Conservation (phyloP, 1,140 invertebrate genomes). For the Rhyzopertha dominica region DNA sequence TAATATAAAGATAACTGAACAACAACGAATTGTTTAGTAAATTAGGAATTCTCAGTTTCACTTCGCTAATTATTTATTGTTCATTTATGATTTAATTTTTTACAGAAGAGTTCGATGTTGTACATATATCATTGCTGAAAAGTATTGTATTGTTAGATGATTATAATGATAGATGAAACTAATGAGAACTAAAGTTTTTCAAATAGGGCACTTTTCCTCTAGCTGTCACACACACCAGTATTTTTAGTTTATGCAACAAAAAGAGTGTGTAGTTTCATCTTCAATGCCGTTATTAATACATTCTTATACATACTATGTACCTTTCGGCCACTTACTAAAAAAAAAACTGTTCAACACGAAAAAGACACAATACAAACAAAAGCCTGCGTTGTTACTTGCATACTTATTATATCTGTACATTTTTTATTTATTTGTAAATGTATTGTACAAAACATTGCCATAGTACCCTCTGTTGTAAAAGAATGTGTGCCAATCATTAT, state of each 20-base stretch:
- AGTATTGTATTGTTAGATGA: constrained; percentile 31
- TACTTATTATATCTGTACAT: no score
- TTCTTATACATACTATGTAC: no score
- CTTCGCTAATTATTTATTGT: constrained; percentile 31
- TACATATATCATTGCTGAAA: constrained; percentile 34
- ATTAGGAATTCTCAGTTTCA: constrained; percentile 20
- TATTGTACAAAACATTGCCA: constrained; percentile 39
- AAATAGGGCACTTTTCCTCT: constrained; percentile 30
- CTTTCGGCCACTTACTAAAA: no score
- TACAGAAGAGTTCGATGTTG: constrained; percentile 36
- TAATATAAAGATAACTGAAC: background rate
- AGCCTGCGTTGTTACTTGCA: no score
- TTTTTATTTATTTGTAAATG: no score
- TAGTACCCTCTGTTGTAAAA: constrained; percentile 40
- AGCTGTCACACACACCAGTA: constrained; percentile 34
- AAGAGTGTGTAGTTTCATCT: no score
- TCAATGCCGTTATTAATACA: no score
- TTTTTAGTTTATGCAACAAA: constrained; percentile 19
- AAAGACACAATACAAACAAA: no score
- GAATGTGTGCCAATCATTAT: constrained; percentile 44
- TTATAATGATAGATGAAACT: constrained; percentile 23
- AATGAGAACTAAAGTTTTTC: constrained; percentile 24
- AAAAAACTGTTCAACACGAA: no score
- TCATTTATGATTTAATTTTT: constrained; percentile 31
- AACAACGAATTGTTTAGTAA: constrained; percentile 30